Conservation (phyloP, 2,888 invertebrate genomes). For the Podotricha telesiphe region DNA sequence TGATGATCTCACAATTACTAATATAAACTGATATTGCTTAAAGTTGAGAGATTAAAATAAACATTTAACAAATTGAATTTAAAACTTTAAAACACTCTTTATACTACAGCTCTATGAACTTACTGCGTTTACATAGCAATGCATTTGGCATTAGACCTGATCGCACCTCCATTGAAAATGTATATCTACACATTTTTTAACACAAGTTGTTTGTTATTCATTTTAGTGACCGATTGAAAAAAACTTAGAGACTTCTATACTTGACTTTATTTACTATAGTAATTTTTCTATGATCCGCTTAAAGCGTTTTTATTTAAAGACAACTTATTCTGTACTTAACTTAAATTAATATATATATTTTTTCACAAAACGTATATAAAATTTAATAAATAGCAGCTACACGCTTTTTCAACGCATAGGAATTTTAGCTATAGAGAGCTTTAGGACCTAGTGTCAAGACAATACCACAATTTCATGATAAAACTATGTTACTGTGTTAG, state of each 20-base stretch:
- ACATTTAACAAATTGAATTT: no score
- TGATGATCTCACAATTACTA: no score
- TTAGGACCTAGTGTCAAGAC: no score
- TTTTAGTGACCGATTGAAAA: not conserved
- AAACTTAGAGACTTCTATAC: not conserved
- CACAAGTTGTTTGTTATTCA: not conserved
- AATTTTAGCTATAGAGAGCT: no score
- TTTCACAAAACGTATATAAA: no score
- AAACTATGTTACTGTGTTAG: not conserved
- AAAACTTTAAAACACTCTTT: not conserved
- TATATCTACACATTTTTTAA: not conserved
- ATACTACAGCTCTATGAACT: not conserved
- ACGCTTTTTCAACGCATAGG: no score
- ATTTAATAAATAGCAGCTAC: no score
- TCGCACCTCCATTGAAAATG: slow-evolving; percentile 1
- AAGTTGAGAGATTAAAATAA: no score
- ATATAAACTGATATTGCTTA: no score
- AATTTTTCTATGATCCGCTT: not conserved
- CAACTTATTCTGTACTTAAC: no score
- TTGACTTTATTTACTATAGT: not conserved
- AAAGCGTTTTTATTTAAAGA: not conserved
- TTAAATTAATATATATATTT: no score
- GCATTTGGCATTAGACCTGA: not conserved
- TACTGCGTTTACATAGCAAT: not conserved
- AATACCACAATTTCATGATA: not conserved